A percentile compares a stretch with the other conserved stretches of the same genome.
Evolutionary conservation across 92 coral and sea anemone genomes (phyloP).

Genomic region (Epizoanthus stellaris): DNA sequence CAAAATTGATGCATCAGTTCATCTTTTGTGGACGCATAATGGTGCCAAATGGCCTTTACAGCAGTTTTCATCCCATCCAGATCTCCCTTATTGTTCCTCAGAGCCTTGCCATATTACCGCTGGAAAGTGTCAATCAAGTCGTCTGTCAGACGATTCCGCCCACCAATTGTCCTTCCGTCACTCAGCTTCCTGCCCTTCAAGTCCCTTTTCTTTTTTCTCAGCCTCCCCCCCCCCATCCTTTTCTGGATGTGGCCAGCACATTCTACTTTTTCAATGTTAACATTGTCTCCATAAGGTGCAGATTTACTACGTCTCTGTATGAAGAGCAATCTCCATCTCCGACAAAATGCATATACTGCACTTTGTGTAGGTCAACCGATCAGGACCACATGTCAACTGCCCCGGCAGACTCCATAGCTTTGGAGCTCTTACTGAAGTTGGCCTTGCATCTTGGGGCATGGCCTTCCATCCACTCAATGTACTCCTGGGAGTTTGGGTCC

Average conservation of each 20-base stretch:
- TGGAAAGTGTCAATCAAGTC: conserved; percentile 47
- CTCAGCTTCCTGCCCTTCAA: conserved; percentile 52
- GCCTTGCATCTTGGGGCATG: conserved; percentile 50
- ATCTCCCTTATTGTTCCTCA: no score
- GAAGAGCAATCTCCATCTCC: conserved; percentile 68
- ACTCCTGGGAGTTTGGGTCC: conserved; percentile 53
- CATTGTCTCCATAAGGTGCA: conserved; percentile 50
- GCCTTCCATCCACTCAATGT: conserved; percentile 48
- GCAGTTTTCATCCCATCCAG: no score
- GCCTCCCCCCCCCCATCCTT: conserved; percentile 66
- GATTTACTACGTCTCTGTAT: conserved; percentile 48
- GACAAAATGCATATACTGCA: conserved; percentile 55
- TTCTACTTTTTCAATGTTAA: conserved; percentile 46
- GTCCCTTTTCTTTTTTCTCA: conserved; percentile 46
- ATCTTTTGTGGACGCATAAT: no score
- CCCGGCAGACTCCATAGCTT: conserved; percentile 61
- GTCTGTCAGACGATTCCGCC: conserved; percentile 58
- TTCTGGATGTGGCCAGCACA: conserved; percentile 63
- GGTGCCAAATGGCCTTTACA: no score
- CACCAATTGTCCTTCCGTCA: conserved; percentile 60
- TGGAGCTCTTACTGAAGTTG: conserved; percentile 51
- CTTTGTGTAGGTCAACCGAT: conserved; percentile 22
- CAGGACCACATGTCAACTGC: conserved; percentile 51
- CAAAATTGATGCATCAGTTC: background rate
- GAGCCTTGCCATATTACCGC: conserved; percentile 30